Evolutionary conservation across 2,113 vertebrate species (phyloP), one percentile per base, ranked within the genome.

Genomic region (Columbina picui): DNA sequence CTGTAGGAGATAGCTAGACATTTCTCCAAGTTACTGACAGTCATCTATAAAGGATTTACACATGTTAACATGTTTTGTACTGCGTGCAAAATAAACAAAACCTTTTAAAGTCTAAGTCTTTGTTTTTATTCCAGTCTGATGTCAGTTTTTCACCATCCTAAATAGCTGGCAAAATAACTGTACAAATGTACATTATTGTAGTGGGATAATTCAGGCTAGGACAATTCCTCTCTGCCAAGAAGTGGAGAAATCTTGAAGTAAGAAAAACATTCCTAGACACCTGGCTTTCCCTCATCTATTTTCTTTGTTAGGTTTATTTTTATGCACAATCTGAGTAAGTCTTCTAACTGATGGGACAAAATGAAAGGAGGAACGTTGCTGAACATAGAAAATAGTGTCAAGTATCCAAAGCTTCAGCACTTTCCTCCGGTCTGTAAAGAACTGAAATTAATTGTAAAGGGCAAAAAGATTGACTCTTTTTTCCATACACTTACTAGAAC

Each of bases 371-470:
- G 4, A 68, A 53, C 41, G 22, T 32, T 76, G 55, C 36, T 76
- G 47, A 89, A 96, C 47, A 27, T 4, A 71, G n/a, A 53, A 64
- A 78, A 85, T 41, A 61, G 8, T 39, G 36, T 64, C 59, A 89
- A 57, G 36, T 17, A 70, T 82, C 64, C 56, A 90, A 96, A 52
- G 19, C 49, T 71, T 50, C 65, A 39, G 5, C 43, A 43, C 12
- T 55, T 64, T 47, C 21, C 20, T 75, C 9, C 8, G 7, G 96
- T 82, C 52, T 67, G 65, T 38, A 60, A 92, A 94, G 49, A 87
- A 68, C 47, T 57, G 29, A 90, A 96, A 97, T 96, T 76, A 76
- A 96, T 91, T 86, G n/a, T 78, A 78, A 94, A 92, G 84, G 84
- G 86, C 17, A 75, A 87, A 95, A 84, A 88, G 89, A 73, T 78